These are phyloP conservation scores for Meandrusa payeni DNA, from an alignment of 2,888 invertebrate genomes.

Conservation along the genomic window DNA sequence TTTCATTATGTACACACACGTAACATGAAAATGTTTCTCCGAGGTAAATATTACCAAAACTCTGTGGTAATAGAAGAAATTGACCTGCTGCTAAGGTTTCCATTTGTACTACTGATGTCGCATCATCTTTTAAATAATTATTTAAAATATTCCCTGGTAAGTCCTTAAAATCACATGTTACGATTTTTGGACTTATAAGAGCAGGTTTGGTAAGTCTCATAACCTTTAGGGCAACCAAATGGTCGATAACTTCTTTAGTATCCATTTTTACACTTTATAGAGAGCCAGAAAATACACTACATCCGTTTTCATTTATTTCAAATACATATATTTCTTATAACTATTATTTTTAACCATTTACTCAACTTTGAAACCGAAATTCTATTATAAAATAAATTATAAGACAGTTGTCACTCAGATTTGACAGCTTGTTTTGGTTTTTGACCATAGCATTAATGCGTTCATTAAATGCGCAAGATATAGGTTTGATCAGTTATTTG, in stretches of 20 bases:
- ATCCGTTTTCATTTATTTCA: no score
- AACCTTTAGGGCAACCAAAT: constrained; percentile 86
- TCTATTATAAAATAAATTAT: no score
- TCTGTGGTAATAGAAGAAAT: constrained; percentile 95
- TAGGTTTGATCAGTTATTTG: no score
- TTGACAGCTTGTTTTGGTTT: no score
- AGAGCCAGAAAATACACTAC: no score
- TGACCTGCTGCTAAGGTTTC: constrained; percentile 93
- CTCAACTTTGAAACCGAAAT: no score
- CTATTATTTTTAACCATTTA: no score
- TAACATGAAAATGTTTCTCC: constrained; percentile 99
- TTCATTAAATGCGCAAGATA: no score
- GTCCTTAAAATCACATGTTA: constrained; percentile 92
- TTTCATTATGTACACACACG: constrained; percentile 98
- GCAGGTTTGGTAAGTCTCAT: constrained; percentile 97
- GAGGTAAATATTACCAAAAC: constrained; percentile 98
- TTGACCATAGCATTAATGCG: no score
- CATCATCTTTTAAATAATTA: constrained; percentile 89
- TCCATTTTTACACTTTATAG: no score
- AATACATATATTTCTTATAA: no score
- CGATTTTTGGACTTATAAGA: constrained; percentile 88
- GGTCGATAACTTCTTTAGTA: constrained; percentile 81
- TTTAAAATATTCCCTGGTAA: constrained; percentile 91
- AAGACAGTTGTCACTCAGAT: no score
- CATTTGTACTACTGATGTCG: constrained; percentile 89